These are phyloP conservation scores for Lordiphosa clarofinis DNA, from an alignment of 1,140 invertebrate genomes.

Conservation along the genomic window DNA sequence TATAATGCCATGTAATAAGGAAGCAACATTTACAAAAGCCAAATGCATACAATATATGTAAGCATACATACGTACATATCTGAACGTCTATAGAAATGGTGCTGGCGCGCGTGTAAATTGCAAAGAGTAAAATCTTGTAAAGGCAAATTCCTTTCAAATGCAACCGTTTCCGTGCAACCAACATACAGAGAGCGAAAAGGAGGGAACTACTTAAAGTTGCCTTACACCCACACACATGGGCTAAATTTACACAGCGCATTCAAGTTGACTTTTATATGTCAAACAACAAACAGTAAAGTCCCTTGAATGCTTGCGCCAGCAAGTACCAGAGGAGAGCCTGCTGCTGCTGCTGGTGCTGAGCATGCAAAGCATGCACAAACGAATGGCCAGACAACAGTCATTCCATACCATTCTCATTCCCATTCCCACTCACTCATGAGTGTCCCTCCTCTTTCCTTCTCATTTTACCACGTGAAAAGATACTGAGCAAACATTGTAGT, in stretches of 20 bases:
- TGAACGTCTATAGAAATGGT: slow-evolving; percentile 42
- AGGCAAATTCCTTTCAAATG: slow-evolving; percentile 76
- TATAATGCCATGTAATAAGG: slow-evolving; percentile 56
- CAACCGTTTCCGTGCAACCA: slow-evolving; percentile 49
- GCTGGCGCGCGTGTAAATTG: slow-evolving; percentile 69
- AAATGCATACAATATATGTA: slow-evolving; percentile 54
- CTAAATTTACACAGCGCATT: slow-evolving; percentile 67
- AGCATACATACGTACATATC: slow-evolving; percentile 18
- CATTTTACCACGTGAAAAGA: slow-evolving; percentile 32
- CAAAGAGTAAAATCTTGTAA: slow-evolving; percentile 77
- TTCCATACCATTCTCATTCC: slow-evolving; percentile 9
- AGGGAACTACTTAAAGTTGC: slow-evolving; percentile 71
- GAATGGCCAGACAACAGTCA: slow-evolving; percentile 40
- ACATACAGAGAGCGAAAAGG: slow-evolving; percentile 15
- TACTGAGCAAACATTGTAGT: slow-evolving; percentile 72
- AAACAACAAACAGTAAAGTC: slow-evolving; percentile 61
- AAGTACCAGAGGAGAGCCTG: not conserved
- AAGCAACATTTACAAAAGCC: slow-evolving; percentile 75
- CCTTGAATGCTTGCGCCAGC: not conserved
- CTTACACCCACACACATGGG: slow-evolving; percentile 33
- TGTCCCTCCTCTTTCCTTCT: not conserved
- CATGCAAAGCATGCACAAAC: slow-evolving; percentile 49
- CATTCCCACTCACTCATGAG: slow-evolving; percentile 18
- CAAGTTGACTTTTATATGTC: slow-evolving; percentile 77
- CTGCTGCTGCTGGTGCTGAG: slow-evolving; percentile 4